These are phyloP conservation scores for Cerastis rubricosa DNA, from an alignment of 2,888 invertebrate species.

Conservation along the genomic window DNA sequence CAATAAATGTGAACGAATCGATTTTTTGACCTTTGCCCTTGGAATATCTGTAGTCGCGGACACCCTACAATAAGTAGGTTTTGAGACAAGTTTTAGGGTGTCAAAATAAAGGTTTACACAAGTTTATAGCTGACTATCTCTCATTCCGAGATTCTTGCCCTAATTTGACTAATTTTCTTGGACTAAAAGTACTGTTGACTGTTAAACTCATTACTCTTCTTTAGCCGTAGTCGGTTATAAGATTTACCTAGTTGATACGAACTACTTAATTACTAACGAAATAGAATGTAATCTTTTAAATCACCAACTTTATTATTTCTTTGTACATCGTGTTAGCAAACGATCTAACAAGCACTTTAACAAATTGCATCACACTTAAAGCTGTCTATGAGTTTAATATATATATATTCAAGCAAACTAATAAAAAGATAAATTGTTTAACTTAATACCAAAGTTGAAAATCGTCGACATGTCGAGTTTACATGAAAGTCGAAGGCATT, in stretches of 20 bases:
- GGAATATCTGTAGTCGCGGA: too few species aligned
- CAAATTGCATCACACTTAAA: constrained; percentile 32
- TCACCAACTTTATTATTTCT: constrained; percentile 3
- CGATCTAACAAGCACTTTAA: constrained; percentile 20
- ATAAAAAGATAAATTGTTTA: constrained; percentile 24
- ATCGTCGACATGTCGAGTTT: constrained; percentile 26
- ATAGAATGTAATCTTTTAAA: background rate
- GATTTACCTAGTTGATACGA: background rate
- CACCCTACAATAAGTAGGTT: too few species aligned
- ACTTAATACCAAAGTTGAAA: constrained; percentile 21
- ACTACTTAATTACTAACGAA: background rate
- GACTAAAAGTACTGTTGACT: background rate
- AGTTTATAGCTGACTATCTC: too few species aligned
- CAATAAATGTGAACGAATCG: too few species aligned
- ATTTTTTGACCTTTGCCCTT: too few species aligned
- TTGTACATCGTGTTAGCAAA: background rate
- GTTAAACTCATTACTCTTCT: background rate
- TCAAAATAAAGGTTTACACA: too few species aligned
- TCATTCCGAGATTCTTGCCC: too few species aligned
- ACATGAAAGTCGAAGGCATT: constrained; percentile 44
- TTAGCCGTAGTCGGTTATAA: background rate
- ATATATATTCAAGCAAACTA: constrained; percentile 28
- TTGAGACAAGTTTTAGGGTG: too few species aligned
- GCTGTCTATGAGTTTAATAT: constrained; percentile 5
- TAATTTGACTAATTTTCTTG: too few species aligned